phyloP scores from a whole-genome alignment of 2,113 vertebrate genomes.

The Prunella himalayana region DNA sequence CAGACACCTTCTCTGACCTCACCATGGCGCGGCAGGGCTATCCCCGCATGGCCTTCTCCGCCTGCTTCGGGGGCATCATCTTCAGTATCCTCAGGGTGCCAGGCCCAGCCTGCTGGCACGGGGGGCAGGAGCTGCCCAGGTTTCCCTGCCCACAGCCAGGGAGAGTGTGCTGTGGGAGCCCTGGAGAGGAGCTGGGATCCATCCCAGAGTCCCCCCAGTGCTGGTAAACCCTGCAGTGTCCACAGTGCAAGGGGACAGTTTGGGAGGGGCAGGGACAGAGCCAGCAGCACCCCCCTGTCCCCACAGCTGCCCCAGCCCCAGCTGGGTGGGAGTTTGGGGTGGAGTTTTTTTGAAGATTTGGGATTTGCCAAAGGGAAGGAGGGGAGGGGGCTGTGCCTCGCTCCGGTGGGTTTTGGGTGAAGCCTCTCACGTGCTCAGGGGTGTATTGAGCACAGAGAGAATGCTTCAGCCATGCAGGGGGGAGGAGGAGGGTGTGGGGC shows the following conservation, averaged over 20 bases:
- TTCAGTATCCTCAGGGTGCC: slow-evolving; percentile 90
- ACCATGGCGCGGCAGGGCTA: slow-evolving; percentile 94
- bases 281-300: background rate
- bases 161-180: background rate
- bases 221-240: accelerated
- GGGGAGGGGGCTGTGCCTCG: background rate
- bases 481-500: accelerated
- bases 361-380: background rate
- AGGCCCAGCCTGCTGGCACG: background rate
- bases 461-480: background rate
- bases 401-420: accelerated
- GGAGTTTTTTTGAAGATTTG: background rate
- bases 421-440: background rate
- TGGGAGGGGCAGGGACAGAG: background rate
- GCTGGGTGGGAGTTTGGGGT: accelerated
- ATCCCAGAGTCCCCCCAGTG: background rate
- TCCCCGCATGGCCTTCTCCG: slow-evolving; percentile 94
- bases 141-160: background rate
- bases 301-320: background rate
- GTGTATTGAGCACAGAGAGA: background rate
- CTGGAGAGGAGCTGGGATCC: background rate
- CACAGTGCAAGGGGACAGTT: accelerated
- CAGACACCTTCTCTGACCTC: slow-evolving; percentile 92
- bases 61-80: slow-evolving; percentile 97
- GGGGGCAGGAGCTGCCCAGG: background rate